Percentiles rank a stretch among this genome's conserved stretches.
phyloP scores from a whole-genome alignment of 2,797 vertebrate genomes.

The Aythya fuligula region DNA sequence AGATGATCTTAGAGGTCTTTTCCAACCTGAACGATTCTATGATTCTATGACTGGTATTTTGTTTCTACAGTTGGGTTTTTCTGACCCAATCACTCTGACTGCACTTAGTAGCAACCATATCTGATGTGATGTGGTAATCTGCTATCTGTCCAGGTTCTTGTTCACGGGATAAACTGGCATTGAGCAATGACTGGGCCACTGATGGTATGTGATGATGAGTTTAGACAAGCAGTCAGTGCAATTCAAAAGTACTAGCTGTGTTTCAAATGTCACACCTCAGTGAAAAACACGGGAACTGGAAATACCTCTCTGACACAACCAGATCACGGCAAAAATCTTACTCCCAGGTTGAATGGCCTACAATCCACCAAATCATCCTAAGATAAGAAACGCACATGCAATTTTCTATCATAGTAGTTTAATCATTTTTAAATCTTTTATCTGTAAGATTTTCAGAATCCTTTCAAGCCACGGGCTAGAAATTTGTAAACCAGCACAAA shows the following conservation, averaged over 20 bases:
- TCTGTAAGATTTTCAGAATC: not conserved
- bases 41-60: not conserved
- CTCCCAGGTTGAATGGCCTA: not conserved
- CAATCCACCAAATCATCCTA: not conserved
- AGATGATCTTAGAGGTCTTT: too few species aligned
- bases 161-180: not conserved
- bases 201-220: not conserved
- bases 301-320: not conserved
- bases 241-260: not conserved
- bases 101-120: not conserved
- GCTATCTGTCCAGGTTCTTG: not conserved
- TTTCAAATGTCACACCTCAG: not conserved
- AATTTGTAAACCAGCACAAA: not conserved
- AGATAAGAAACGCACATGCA: fast-evolving
- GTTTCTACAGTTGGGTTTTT: not conserved
- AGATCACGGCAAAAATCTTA: not conserved
- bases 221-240: slow-evolving; percentile 36
- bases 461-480: not conserved
- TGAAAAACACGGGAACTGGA: not conserved
- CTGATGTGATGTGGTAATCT: not conserved
- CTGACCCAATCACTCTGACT: not conserved
- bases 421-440: not conserved
- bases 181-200: not conserved
- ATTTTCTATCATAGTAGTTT: not conserved
- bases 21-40: too few species aligned